Conservation (phyloP, 2,888 invertebrate species). For the Prenolepis imparis region DNA sequence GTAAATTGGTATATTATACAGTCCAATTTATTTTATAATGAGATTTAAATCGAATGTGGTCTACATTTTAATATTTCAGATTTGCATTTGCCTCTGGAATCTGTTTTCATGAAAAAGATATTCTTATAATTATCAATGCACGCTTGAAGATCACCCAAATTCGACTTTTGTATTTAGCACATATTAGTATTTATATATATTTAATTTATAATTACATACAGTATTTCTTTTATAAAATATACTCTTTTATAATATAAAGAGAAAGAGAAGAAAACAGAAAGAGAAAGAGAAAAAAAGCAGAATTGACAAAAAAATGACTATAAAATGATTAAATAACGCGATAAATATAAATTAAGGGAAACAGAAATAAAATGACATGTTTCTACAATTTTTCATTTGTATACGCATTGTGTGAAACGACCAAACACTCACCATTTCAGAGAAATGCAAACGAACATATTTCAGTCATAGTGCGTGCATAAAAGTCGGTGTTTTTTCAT, state of each 20-base stretch:
- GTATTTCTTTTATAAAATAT: too few species aligned
- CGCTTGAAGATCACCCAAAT: too few species aligned
- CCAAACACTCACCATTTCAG: constrained; percentile 10
- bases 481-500: constrained; percentile 21
- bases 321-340: too few species aligned
- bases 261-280: too few species aligned
- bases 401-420: constrained; percentile 7
- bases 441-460: constrained; percentile 21
- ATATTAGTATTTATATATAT: too few species aligned
- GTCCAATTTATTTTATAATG: constrained; percentile 33
- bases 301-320: too few species aligned
- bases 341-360: too few species aligned
- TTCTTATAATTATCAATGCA: background rate
- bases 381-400: constrained; percentile 8
- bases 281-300: too few species aligned
- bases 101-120: constrained; percentile 1
- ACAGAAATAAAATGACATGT: background rate
- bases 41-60: background rate
- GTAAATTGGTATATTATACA: constrained; percentile 11
- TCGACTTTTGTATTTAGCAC: too few species aligned
- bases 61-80: constrained; percentile 20
- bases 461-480: constrained; percentile 19
- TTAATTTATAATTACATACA: background rate
- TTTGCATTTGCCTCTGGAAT: background rate
- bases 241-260: too few species aligned